Conservation (phyloP, 1,140 invertebrate genomes). For the Solen grandis region DNA sequence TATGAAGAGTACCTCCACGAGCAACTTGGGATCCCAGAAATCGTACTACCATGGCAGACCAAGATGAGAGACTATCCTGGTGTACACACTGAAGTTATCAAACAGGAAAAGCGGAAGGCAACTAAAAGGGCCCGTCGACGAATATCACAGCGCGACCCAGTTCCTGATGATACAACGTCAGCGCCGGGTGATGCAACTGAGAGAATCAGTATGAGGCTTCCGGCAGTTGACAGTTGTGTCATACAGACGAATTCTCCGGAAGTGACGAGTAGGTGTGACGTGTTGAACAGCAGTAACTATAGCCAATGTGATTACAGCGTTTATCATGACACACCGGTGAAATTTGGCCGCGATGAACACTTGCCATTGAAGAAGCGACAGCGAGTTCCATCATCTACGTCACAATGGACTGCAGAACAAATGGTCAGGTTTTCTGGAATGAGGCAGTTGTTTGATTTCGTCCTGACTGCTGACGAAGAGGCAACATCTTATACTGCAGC, state of each 20-base stretch:
- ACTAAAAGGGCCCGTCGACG: not conserved
- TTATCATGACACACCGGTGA: not conserved
- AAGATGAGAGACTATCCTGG: not conserved
- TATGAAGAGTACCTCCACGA: constrained; percentile 52
- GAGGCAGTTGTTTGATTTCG: not conserved
- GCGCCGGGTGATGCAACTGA: not conserved
- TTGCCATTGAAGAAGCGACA: not conserved
- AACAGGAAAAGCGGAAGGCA: not conserved
- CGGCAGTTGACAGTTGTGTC: not conserved
- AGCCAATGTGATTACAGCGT: no score
- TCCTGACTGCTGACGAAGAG: not conserved
- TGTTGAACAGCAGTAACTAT: no score
- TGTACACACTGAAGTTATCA: not conserved
- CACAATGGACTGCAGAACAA: not conserved
- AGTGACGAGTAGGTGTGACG: no score
- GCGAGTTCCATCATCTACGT: not conserved
- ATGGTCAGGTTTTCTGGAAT: not conserved
- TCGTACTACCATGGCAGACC: constrained; percentile 23
- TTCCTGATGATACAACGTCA: not conserved
- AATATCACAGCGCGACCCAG: not conserved
- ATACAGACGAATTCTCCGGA: not conserved
- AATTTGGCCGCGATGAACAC: not conserved
- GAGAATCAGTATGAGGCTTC: constrained; percentile 2
- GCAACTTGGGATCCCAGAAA: constrained; percentile 52
- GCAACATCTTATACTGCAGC: not conserved